These are phyloP conservation scores for Sinhomidia bicolor DNA, from an alignment of 2,888 invertebrate species.

Conservation along the genomic window DNA sequence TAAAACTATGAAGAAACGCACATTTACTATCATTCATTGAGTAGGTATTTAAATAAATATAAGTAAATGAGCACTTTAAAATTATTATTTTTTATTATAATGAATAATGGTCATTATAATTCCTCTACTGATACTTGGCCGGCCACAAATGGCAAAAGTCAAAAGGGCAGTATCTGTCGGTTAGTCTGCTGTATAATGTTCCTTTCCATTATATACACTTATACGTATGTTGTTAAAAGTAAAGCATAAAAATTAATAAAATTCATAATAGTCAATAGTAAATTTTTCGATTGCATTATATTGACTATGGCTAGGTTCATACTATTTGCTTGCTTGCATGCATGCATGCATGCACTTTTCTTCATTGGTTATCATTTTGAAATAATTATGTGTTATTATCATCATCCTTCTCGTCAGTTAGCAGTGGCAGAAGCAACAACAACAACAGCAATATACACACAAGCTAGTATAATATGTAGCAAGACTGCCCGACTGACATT, in stretches of 20 bases:
- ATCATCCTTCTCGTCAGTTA: not conserved
- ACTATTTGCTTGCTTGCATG: too few relatives aligned
- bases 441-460: not conserved
- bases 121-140: not conserved
- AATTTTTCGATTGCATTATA: constrained; percentile 25
- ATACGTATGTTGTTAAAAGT: not conserved
- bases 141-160: constrained; percentile 38
- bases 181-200: not conserved
- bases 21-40: not conserved
- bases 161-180: constrained; percentile 5
- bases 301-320: not conserved
- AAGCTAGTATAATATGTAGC: too few relatives aligned
- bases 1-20: not conserved
- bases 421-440: not conserved
- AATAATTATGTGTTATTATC: not conserved
- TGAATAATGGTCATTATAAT: constrained; percentile 24
- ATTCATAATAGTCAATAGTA: not conserved
- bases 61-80: not conserved
- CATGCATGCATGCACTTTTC: not conserved
- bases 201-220: constrained; percentile 14
- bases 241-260: not conserved
- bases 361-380: not conserved
- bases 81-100: not conserved
- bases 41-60: not conserved
- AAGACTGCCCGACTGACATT: not conserved